Conservation (phyloP, 2,797 vertebrate species). For the Sarcoramphus papa region DNA sequence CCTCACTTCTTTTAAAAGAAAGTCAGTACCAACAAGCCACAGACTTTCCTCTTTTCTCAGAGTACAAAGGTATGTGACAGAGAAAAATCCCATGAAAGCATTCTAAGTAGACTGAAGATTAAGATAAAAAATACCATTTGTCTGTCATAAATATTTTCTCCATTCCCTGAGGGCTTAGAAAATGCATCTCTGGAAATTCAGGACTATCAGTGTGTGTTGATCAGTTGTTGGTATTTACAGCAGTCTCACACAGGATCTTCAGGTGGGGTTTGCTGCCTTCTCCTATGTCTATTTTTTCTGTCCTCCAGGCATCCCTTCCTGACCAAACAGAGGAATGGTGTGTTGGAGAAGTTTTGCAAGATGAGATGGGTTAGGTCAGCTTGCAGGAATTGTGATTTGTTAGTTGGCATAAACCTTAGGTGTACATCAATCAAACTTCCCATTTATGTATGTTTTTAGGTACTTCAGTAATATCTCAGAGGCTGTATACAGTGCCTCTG, state of each 20-base stretch:
- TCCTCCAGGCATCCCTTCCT: background rate
- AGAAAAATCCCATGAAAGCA: conserved; percentile 7
- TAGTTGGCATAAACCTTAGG: background rate
- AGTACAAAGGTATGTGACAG: background rate
- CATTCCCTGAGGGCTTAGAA: background rate
- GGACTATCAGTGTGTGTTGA: background rate
- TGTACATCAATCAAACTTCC: background rate
- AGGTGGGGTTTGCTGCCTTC: background rate
- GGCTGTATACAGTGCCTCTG: background rate
- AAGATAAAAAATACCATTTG: conserved; percentile 19
- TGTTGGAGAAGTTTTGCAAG: background rate
- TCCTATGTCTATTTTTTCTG: background rate
- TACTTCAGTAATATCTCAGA: background rate
- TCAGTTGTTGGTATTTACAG: conserved; percentile 29
- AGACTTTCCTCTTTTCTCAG: background rate
- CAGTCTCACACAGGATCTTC: background rate
- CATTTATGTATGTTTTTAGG: background rate
- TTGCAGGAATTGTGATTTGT: background rate
- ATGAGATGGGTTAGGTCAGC: background rate
- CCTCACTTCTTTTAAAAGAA: background rate
- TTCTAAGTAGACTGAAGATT: conserved; percentile 26
- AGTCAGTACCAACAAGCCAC: background rate
- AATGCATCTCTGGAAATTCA: background rate
- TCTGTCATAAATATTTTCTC: conserved; percentile 49
- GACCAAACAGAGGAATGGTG: background rate